phyloP scores from a whole-genome alignment of 2,888 invertebrate genomes.

The Adelphocoris suturalis region DNA sequence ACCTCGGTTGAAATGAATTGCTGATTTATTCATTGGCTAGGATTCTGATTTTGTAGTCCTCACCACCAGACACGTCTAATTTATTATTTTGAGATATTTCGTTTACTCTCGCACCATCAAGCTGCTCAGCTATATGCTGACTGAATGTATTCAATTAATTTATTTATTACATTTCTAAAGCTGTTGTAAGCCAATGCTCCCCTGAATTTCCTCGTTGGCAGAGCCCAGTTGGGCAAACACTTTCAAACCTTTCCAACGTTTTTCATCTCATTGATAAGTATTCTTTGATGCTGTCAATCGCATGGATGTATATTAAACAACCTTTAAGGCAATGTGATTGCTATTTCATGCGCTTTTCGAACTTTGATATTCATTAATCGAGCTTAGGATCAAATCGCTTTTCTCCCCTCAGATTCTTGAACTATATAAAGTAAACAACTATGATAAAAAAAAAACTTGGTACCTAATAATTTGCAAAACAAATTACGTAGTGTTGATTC shows the following conservation, averaged over 20 bases:
- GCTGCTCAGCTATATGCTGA: too few relatives aligned
- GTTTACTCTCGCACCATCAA: background rate
- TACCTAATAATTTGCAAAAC: too few relatives aligned
- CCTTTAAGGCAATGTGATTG: too few relatives aligned
- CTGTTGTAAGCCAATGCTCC: background rate
- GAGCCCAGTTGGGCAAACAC: background rate
- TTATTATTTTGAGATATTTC: background rate
- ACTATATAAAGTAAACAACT: too few relatives aligned
- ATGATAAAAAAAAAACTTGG: too few relatives aligned
- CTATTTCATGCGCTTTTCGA: too few relatives aligned
- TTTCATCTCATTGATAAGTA: background rate
- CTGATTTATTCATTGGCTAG: background rate
- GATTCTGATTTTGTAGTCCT: background rate
- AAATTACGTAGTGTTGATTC: too few relatives aligned
- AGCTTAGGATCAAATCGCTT: too few relatives aligned
- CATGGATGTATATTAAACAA: too few relatives aligned
- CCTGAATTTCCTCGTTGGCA: background rate
- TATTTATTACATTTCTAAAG: background rate
- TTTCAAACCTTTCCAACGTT: background rate
- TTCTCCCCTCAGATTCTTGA: too few relatives aligned
- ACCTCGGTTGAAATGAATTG: background rate
- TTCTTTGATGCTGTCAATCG: background rate
- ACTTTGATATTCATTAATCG: too few relatives aligned
- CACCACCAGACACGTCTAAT: background rate
- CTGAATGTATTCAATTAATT: constrained; percentile 1